phyloP scores from a whole-genome alignment of 2,888 invertebrate species.

The Octonoba sinensis region DNA sequence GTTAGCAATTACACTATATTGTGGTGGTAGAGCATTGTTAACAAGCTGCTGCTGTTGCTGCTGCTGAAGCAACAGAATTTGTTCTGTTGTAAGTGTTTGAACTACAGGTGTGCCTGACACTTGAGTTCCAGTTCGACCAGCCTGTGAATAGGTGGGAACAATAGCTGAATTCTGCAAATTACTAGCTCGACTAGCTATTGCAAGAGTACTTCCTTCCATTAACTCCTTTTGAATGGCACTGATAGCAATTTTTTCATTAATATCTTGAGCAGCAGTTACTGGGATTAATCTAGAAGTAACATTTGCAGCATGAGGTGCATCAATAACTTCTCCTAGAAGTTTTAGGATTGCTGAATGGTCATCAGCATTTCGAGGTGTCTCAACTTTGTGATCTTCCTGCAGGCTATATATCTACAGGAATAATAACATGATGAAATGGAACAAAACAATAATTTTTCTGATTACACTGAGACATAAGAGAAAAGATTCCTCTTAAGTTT shows the following conservation, averaged over 20 bases:
- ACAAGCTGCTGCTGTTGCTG: conserved; percentile 32
- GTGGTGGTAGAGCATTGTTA: conserved; percentile 32
- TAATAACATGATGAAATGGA: background rate
- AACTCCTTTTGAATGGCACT: conserved; percentile 90
- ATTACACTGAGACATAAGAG: background rate
- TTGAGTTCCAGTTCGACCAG: conserved; percentile 36
- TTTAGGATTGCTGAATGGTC: conserved; percentile 57
- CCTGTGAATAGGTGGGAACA: conserved; percentile 48
- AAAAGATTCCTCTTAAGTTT: background rate
- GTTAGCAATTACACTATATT: conserved; percentile 50
- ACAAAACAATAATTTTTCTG: background rate
- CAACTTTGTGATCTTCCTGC: conserved; percentile 65
- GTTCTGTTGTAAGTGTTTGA: conserved; percentile 47
- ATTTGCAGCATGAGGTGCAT: conserved; percentile 27
- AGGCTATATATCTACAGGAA: conserved; percentile 63
- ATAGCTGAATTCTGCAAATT: conserved; percentile 24
- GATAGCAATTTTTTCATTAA: conserved; percentile 83
- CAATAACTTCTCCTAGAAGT: conserved; percentile 62
- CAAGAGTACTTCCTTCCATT: conserved; percentile 75
- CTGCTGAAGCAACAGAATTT: conserved; percentile 38
- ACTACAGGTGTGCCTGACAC: conserved; percentile 33
- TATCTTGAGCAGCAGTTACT: conserved; percentile 60
- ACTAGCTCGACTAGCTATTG: conserved; percentile 20
- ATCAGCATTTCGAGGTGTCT: conserved; percentile 19
- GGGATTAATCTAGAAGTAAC: conserved; percentile 1